Evolutionary conservation across 2,888 invertebrate species (phyloP).

Genomic region (Pyrrhosoma nymphula): DNA sequence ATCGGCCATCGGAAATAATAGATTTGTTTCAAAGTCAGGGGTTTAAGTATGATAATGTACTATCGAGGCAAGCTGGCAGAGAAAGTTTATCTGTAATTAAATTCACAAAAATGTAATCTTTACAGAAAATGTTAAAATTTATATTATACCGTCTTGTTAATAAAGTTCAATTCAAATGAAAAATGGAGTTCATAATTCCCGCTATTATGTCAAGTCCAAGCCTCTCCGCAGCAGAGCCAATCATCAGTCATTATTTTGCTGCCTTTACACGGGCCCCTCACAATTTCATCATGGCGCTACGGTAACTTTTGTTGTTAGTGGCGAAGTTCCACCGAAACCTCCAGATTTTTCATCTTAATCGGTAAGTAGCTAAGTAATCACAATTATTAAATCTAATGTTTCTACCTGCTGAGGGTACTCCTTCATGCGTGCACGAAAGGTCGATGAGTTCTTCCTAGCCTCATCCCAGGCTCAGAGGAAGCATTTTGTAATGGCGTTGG

Average conservation of each 20-base stretch:
- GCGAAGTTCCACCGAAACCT: neutral
- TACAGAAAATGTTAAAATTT: neutral
- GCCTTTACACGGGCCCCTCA: constrained; percentile 55
- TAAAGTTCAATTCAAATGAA: neutral
- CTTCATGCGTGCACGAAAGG: neutral
- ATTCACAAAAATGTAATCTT: constrained; percentile 77
- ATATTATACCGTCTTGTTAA: neutral
- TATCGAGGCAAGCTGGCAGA: constrained; percentile 89
- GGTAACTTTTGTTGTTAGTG: constrained; percentile 17
- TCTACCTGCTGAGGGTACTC: no score
- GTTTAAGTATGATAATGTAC: constrained; percentile 82
- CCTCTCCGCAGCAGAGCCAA: neutral
- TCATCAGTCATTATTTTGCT: neutral
- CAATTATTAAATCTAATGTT: neutral
- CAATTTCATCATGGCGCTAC: constrained; percentile 57
- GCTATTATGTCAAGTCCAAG: neutral
- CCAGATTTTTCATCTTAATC: neutral
- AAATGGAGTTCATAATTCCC: neutral
- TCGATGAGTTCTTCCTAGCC: constrained; percentile 22
- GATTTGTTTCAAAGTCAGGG: constrained; percentile 81
- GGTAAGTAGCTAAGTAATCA: neutral
- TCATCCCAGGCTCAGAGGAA: constrained; percentile 48
- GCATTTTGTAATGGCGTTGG: constrained; percentile 60
- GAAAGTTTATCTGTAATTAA: constrained; percentile 93
- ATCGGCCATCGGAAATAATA: constrained; percentile 88